phyloP scores from a whole-genome alignment of 2,113 vertebrate genomes.

The Elephas maximus region DNA sequence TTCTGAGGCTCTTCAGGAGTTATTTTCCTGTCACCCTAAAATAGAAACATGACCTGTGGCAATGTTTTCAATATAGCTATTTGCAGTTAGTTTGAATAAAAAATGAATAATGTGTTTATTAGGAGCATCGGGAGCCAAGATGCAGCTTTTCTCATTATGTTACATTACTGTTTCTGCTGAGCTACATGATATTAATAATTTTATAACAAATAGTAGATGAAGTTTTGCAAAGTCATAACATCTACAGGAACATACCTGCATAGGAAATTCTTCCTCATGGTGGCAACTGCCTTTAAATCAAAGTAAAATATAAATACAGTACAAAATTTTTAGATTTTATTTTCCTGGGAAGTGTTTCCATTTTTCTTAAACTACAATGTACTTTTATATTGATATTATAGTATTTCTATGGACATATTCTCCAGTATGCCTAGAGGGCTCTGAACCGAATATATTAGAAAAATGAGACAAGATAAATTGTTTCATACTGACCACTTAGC shows the following conservation, averaged over 20 bases:
- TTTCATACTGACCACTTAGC: conserved; percentile 19
- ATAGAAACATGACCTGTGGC: conserved; percentile 71
- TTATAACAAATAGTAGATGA: conserved; percentile 77
- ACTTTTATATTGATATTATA: conserved; percentile 47
- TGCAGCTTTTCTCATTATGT: conserved; percentile 76
- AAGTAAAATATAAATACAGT: conserved; percentile 50
- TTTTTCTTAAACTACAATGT: conserved; percentile 58
- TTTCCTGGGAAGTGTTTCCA: conserved; percentile 49
- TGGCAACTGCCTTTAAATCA: conserved; percentile 65
- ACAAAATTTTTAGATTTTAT: conserved; percentile 61
- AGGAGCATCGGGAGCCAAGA: conserved; percentile 63
- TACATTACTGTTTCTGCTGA: conserved; percentile 71
- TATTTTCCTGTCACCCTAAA: conserved; percentile 82
- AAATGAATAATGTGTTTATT: conserved; percentile 77
- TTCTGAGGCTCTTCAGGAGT: conserved; percentile 82
- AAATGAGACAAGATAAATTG: background rate
- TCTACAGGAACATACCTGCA: conserved; percentile 43
- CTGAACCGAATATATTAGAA: conserved; percentile 39
- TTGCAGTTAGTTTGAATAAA: conserved; percentile 83
- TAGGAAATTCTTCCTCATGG: conserved; percentile 60
- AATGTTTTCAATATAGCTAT: conserved; percentile 78
- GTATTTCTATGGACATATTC: conserved; percentile 47
- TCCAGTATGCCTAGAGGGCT: background rate
- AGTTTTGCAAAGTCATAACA: conserved; percentile 76
- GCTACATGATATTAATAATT: conserved; percentile 79